Evolutionary conservation across 2,888 invertebrate species (phyloP).

Genomic region (Sabatieria punctata): DNA sequence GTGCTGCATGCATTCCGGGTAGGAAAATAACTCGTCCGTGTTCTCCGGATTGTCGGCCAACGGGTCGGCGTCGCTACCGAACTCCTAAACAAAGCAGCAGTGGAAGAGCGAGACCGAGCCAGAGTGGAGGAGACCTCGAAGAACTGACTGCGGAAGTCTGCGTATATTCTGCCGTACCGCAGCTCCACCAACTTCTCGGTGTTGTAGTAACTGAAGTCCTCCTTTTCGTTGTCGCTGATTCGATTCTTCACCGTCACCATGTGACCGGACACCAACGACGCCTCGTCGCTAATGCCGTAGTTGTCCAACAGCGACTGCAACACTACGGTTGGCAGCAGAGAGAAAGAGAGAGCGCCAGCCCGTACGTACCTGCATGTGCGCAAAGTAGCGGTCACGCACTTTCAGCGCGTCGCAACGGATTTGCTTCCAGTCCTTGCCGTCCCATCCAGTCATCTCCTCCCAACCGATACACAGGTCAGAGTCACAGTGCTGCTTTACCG

Average conservation of each 20-base stretch:
- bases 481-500: slow-evolving; percentile 4
- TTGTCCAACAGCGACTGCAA: slow-evolving; percentile 19
- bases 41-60: too few relatives aligned
- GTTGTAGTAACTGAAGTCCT: slow-evolving; percentile 24
- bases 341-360: too few relatives aligned
- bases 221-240: slow-evolving; percentile 22
- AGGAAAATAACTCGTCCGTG: too few relatives aligned
- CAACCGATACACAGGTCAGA: slow-evolving; percentile 8
- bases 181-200: slow-evolving; percentile 25
- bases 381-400: not conserved
- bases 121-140: too few relatives aligned
- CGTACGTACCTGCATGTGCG: not conserved
- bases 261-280: slow-evolving; percentile 21
- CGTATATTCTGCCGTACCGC: slow-evolving; percentile 16
- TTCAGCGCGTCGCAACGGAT: not conserved
- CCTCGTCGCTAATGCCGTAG: slow-evolving; percentile 23
- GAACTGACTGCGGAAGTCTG: slow-evolving; percentile 16
- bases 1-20: not conserved
- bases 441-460: slow-evolving; percentile 8
- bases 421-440: slow-evolving; percentile 2
- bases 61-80: too few relatives aligned
- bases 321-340: too few relatives aligned
- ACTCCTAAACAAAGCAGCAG: too few relatives aligned
- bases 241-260: slow-evolving; percentile 16
- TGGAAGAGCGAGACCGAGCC: too few relatives aligned